Percentiles rank a stretch among this genome's conserved stretches.
These are phyloP conservation scores for Drosophila rubida DNA, from an alignment of 2,888 invertebrate species.

Conservation along the genomic window DNA sequence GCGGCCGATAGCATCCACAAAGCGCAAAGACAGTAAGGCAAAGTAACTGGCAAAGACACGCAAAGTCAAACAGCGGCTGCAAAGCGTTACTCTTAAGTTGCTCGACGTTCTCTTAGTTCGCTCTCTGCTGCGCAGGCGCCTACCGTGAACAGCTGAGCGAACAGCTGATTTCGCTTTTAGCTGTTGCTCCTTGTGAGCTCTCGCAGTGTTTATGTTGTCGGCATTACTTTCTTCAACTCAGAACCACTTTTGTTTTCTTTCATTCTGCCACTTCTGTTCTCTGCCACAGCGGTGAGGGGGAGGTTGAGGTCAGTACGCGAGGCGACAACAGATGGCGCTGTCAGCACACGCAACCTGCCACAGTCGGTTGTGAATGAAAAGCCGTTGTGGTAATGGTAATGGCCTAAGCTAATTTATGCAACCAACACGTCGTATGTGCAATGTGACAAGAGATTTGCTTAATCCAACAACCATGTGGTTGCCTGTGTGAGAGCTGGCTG, in stretches of 20 bases:
- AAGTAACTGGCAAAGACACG: conserved; percentile 34
- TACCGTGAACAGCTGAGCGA: conserved; percentile 50
- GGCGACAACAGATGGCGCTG: conserved; percentile 70
- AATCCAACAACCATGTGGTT: conserved; percentile 24
- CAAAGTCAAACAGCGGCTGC: conserved; percentile 38
- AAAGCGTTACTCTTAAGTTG: conserved; percentile 44
- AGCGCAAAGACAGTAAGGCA: conserved; percentile 6
- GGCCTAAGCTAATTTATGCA: conserved; percentile 64
- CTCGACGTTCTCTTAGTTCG: conserved; percentile 41
- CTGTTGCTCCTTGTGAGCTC: conserved; percentile 48
- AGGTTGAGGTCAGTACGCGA: conserved; percentile 71
- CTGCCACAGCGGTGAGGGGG: not conserved
- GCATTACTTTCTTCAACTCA: conserved; percentile 20
- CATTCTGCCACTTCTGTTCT: not conserved
- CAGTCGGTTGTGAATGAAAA: conserved; percentile 34
- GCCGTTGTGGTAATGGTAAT: conserved; percentile 60
- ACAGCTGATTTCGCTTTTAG: conserved; percentile 41
- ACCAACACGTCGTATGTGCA: conserved; percentile 51
- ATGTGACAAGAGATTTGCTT: conserved; percentile 21
- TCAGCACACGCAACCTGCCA: conserved; percentile 1
- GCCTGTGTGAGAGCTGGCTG: not conserved
- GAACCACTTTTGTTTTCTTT: conserved; percentile 15
- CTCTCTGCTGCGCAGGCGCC: conserved; percentile 61
- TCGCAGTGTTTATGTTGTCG: conserved; percentile 56
- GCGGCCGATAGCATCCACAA: conserved; percentile 52